A percentile compares a stretch with the other conserved stretches of the same genome.
Conservation (phyloP, 1,140 invertebrate species). For the Drosophila ficusphila region DNA sequence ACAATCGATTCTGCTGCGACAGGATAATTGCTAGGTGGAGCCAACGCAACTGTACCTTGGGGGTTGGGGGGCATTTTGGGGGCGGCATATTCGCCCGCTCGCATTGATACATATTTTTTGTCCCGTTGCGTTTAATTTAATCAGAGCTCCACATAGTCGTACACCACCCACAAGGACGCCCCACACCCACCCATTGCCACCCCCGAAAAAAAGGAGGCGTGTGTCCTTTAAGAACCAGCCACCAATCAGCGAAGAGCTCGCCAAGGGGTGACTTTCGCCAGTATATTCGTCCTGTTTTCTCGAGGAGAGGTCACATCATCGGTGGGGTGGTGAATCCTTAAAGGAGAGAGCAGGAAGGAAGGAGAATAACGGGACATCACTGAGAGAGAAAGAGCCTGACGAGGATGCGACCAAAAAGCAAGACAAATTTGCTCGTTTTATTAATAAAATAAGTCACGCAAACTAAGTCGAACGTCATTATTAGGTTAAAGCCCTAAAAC, state of each 20-base stretch:
- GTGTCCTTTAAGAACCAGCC: not conserved
- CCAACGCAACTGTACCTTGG: constrained; percentile 62
- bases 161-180: constrained; percentile 38
- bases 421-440: constrained; percentile 83
- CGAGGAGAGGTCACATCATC: not conserved
- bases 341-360: not conserved
- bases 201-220: constrained; percentile 22
- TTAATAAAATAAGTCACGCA: constrained; percentile 83
- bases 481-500: constrained; percentile 83
- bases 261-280: constrained; percentile 11
- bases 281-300: constrained; percentile 16
- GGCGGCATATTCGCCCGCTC: constrained; percentile 6
- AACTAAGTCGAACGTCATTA: constrained; percentile 82
- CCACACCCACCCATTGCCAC: not conserved
- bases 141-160: constrained; percentile 55
- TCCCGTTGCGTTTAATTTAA: constrained; percentile 67
- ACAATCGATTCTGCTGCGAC: constrained; percentile 49
- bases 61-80: constrained; percentile 15
- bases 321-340: not conserved
- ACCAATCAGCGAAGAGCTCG: constrained; percentile 13
- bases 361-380: constrained; percentile 37
- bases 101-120: constrained; percentile 21
- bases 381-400: constrained; percentile 23
- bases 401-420: constrained; percentile 73
- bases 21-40: constrained; percentile 17